Conservation (phyloP, 1,140 invertebrate genomes). For the Drusus annulatus region DNA sequence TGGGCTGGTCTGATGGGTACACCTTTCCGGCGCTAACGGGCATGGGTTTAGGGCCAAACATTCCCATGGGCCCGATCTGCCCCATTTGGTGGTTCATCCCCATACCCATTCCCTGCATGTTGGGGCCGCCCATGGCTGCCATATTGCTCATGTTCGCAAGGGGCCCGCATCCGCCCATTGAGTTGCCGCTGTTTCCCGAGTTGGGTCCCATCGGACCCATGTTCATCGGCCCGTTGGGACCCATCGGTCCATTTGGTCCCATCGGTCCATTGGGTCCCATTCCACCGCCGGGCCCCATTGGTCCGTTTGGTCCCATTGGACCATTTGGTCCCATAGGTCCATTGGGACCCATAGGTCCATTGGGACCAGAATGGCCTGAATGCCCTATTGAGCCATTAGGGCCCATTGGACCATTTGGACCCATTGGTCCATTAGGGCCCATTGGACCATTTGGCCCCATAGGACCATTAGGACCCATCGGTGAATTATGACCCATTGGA, state of each 20-base stretch:
- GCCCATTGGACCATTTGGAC: slow-evolving; percentile 72
- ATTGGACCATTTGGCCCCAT: slow-evolving; percentile 73
- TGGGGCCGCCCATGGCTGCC: slow-evolving; percentile 74
- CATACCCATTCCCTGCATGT: slow-evolving; percentile 73
- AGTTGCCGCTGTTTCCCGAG: slow-evolving; percentile 69
- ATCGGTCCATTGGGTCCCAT: slow-evolving; percentile 73
- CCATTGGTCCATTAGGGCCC: slow-evolving; percentile 74
- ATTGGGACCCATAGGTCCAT: slow-evolving; percentile 70
- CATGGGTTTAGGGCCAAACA: slow-evolving; percentile 82
- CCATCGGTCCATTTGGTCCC: slow-evolving; percentile 73
- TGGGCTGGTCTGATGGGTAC: slow-evolving; percentile 95
- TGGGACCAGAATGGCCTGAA: slow-evolving; percentile 71
- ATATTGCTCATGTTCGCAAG: slow-evolving; percentile 76
- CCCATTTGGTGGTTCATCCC: slow-evolving; percentile 71
- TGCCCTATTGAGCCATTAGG: slow-evolving; percentile 72
- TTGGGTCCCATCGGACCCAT: slow-evolving; percentile 70
- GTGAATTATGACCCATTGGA: slow-evolving; percentile 71
- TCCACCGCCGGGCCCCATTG: slow-evolving; percentile 73
- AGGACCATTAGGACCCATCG: slow-evolving; percentile 72
- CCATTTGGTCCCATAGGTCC: slow-evolving; percentile 73
- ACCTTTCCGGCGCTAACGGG: slow-evolving; percentile 92
- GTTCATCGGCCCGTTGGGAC: slow-evolving; percentile 71
- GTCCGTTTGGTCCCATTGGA: slow-evolving; percentile 71
- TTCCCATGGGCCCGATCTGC: slow-evolving; percentile 76
- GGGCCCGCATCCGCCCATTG: slow-evolving; percentile 74